These are phyloP conservation scores for Tachyglossus aculeatus DNA, from an alignment of 2,797 vertebrate species.

Conservation along the genomic window DNA sequence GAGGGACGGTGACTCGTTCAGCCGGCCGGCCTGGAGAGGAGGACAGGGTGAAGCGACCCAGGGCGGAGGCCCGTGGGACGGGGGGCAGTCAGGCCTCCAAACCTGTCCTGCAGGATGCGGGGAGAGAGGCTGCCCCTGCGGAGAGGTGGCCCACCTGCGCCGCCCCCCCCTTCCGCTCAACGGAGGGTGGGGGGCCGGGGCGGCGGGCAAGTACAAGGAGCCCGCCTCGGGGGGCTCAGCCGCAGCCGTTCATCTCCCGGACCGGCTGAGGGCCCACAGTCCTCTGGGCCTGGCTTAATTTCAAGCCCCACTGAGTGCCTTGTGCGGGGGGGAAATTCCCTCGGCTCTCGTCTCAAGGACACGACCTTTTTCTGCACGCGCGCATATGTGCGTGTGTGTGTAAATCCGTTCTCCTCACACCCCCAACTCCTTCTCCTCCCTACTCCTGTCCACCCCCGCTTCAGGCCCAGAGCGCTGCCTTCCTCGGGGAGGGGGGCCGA, in stretches of 20 bases:
- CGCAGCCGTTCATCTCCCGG: fast-evolving
- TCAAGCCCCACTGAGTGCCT: neutral
- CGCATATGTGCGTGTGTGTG: fast-evolving
- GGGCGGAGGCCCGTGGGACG: too few species aligned
- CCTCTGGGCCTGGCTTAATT: neutral
- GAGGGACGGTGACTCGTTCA: too few species aligned
- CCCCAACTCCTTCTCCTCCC: neutral
- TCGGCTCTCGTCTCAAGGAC: neutral
- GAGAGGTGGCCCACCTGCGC: neutral
- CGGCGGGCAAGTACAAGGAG: too few species aligned
- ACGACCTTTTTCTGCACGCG: neutral
- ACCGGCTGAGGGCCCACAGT: fast-evolving
- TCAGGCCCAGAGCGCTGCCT: neutral
- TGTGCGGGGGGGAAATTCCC: neutral
- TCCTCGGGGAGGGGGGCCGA: neutral
- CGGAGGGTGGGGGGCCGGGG: neutral
- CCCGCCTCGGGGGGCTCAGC: neutral
- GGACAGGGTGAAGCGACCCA: too few species aligned
- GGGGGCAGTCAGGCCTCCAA: too few species aligned
- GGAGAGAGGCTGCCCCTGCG: too few species aligned
- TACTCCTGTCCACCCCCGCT: fast-evolving
- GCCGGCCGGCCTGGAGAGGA: too few species aligned
- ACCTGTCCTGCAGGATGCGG: too few species aligned
- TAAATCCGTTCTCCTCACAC: neutral
- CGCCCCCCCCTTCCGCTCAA: neutral